Percentiles rank a stretch among this genome's conserved stretches.
phyloP scores from a whole-genome alignment of 2,113 vertebrate species.

The Bubalus kerabau region DNA sequence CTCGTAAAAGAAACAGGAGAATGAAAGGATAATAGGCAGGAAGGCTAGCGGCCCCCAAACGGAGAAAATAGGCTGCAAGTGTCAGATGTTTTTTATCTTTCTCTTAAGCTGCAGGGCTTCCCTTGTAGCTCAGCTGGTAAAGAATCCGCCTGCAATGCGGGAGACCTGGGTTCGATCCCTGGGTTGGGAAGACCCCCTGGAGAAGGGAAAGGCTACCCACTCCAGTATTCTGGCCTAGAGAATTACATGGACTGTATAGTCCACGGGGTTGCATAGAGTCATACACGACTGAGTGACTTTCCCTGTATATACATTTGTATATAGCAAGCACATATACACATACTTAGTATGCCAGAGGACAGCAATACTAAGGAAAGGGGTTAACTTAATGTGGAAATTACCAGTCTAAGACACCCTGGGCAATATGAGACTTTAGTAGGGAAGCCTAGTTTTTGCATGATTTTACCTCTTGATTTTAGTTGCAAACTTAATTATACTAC shows the following conservation, averaged over 20 bases:
- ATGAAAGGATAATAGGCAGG: background rate
- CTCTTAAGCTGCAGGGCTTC: background rate
- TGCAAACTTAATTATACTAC: background rate
- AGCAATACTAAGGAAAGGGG: background rate
- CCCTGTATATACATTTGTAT: background rate
- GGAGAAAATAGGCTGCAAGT: background rate
- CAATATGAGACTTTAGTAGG: background rate
- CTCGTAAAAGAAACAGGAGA: background rate
- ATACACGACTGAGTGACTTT: background rate
- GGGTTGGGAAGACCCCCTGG: background rate
- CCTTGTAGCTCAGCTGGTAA: background rate
- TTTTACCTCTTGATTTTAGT: background rate
- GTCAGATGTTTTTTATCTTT: background rate
- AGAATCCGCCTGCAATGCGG: rapidly evolving
- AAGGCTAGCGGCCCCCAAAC: background rate
- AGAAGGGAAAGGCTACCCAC: background rate
- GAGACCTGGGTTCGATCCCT: background rate
- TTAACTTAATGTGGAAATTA: background rate
- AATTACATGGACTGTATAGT: background rate
- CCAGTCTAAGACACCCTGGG: background rate
- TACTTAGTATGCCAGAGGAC: background rate
- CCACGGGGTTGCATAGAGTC: background rate
- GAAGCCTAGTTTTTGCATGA: background rate
- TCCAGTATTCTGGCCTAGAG: background rate
- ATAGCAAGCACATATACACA: background rate